Evolutionary conservation across 2,888 invertebrate species (phyloP).

Genomic region (Cyrtodaria siliqua): DNA sequence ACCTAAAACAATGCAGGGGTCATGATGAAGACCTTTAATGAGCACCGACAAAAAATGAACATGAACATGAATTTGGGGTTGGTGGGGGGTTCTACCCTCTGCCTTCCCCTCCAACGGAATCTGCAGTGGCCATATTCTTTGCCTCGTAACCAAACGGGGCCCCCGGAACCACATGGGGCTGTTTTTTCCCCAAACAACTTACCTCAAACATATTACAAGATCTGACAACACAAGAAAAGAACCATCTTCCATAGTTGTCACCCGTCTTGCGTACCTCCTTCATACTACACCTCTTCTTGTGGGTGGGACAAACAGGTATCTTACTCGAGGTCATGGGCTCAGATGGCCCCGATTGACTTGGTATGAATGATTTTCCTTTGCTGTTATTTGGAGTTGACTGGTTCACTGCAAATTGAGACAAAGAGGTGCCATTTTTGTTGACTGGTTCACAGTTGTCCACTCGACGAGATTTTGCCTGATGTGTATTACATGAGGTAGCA

Average conservation of each 20-base stretch:
- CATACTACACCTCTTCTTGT: conserved; percentile 67
- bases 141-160: too few species aligned
- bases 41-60: too few species aligned
- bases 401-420: not conserved
- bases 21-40: too few species aligned
- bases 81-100: too few species aligned
- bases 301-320: conserved; percentile 72
- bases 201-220: conserved; percentile 76
- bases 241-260: conserved; percentile 73
- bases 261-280: conserved; percentile 73
- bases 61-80: too few species aligned
- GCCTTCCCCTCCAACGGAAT: too few species aligned
- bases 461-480: not conserved
- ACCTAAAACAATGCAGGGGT: too few species aligned
- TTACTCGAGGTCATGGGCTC: conserved; percentile 32
- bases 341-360: not conserved
- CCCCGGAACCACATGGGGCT: too few species aligned
- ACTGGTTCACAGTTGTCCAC: not conserved
- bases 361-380: not conserved
- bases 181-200: too few species aligned
- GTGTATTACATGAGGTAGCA: not conserved
- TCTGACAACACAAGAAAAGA: conserved; percentile 70
- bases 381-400: not conserved
- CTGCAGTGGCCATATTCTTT: too few species aligned
- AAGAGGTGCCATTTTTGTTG: not conserved